These are phyloP conservation scores for Neoarius graeffei DNA, from an alignment of 2,113 vertebrate species.

Conservation along the genomic window DNA sequence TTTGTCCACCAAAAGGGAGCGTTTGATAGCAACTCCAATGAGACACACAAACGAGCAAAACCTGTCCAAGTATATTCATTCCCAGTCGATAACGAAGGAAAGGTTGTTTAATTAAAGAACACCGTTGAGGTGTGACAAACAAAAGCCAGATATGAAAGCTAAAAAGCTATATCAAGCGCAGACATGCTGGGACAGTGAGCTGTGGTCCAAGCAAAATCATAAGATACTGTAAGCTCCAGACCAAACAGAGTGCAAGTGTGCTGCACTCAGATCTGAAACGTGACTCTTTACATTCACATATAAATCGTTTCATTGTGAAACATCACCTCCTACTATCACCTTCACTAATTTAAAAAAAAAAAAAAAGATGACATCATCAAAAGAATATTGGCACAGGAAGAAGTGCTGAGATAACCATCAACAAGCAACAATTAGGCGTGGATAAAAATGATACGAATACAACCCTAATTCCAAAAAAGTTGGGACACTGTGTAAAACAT, in stretches of 20 bases:
- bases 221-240: not conserved
- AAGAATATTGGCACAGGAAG: not conserved
- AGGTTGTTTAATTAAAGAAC: constrained; percentile 24
- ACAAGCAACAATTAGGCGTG: no score
- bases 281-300: not conserved
- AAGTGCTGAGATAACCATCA: not conserved
- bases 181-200: not conserved
- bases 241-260: not conserved
- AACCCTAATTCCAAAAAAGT: no score
- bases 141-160: constrained; percentile 1
- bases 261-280: not conserved
- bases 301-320: not conserved
- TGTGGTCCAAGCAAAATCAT: not conserved
- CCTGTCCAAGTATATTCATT: constrained; percentile 39
- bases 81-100: constrained; percentile 5
- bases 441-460: no score
- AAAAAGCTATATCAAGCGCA: not conserved
- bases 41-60: constrained; percentile 26
- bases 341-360: not conserved
- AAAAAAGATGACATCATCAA: not conserved
- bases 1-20: constrained; percentile 38
- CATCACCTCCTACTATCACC: not conserved
- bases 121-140: not conserved
- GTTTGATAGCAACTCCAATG: constrained; percentile 28
- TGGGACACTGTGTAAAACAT: no score